These are phyloP conservation scores for Penaeus japonicus DNA, from an alignment of 1,140 invertebrate species.

Conservation along the genomic window DNA sequence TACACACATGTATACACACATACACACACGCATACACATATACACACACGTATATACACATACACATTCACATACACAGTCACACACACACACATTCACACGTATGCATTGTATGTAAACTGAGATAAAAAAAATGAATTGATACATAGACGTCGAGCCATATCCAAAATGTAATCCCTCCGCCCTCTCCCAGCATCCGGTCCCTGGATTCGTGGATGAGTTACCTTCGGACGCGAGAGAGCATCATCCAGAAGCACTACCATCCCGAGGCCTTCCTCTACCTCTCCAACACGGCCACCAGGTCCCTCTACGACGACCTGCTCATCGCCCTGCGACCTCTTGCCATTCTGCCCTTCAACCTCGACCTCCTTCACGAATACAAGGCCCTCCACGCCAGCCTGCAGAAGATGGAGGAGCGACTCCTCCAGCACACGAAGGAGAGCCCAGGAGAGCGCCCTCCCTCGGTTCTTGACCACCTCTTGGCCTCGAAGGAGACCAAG, in stretches of 20 bases:
- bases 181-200: slow-evolving; percentile 70
- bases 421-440: slow-evolving; percentile 63
- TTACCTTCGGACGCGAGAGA: slow-evolving; percentile 81
- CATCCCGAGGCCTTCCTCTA: slow-evolving; percentile 75
- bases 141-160: neutral
- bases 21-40: no score
- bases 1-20: no score
- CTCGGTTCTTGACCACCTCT: slow-evolving; percentile 67
- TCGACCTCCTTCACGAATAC: slow-evolving; percentile 83
- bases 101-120: no score
- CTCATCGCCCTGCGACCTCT: slow-evolving; percentile 78
- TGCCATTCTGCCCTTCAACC: slow-evolving; percentile 77
- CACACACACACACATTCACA: no score
- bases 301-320: slow-evolving; percentile 74
- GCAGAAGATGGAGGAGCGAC: slow-evolving; percentile 68
- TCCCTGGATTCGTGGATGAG: slow-evolving; percentile 86
- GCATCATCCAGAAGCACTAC: slow-evolving; percentile 83
- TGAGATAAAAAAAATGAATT: neutral
- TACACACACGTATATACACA: no score
- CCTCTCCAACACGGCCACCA: slow-evolving; percentile 71
- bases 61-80: no score
- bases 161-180: neutral
- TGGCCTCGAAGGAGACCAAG: slow-evolving; percentile 67
- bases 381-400: slow-evolving; percentile 79
- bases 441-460: slow-evolving; percentile 65